Evolutionary conservation across 2,888 invertebrate species (phyloP).

Genomic region (Andrena minutula): DNA sequence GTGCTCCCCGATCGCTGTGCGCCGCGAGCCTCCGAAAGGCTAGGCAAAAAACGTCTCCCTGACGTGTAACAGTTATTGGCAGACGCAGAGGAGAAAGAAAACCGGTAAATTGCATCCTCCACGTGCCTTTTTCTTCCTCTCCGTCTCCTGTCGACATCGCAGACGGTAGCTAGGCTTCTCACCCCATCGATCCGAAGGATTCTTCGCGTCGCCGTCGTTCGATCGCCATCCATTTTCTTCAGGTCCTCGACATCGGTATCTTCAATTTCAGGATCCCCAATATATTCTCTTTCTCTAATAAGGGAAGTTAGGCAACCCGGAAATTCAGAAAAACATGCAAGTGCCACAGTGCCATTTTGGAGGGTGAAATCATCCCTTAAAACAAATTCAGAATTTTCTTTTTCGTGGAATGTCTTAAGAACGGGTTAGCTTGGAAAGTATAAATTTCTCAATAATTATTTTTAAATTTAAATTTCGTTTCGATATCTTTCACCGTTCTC

Average conservation of each 20-base stretch:
- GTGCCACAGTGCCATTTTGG: no score
- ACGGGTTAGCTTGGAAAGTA: no score
- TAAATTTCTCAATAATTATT: no score
- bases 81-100: constrained; percentile 38
- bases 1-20: not conserved
- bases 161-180: not conserved
- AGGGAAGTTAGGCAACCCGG: no score
- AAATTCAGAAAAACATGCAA: no score
- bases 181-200: not conserved
- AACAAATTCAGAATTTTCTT: no score
- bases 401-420: no score
- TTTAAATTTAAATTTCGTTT: no score
- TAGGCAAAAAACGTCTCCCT: constrained; percentile 18
- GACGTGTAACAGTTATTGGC: constrained; percentile 38
- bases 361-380: no score
- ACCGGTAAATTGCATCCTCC: constrained; percentile 48
- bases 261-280: no score
- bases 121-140: constrained; percentile 11
- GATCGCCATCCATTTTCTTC: not conserved
- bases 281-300: no score
- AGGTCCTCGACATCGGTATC: not conserved
- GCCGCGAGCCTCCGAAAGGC: not conserved
- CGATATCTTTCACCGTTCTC: no score
- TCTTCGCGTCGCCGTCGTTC: not conserved
- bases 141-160: not conserved